phyloP scores from a whole-genome alignment of 2,797 vertebrate genomes.

The Rhinella marina region DNA sequence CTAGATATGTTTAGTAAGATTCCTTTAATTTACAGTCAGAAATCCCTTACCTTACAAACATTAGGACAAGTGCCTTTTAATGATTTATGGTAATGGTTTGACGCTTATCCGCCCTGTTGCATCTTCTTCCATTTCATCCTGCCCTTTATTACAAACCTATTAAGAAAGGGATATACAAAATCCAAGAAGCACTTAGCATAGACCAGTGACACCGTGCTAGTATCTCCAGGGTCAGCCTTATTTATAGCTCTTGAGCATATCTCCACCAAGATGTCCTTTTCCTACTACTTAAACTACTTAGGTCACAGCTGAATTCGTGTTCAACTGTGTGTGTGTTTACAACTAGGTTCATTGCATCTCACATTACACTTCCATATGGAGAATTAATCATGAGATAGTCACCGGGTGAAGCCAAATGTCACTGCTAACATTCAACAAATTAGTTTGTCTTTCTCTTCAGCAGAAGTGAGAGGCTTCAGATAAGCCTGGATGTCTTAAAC shows the following conservation, averaged over 20 bases:
- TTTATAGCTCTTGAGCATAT: slow-evolving; percentile 55
- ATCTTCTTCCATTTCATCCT: slow-evolving; percentile 38
- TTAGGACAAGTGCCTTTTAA: slow-evolving; percentile 44
- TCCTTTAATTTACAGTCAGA: slow-evolving; percentile 12
- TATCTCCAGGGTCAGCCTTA: slow-evolving; percentile 34
- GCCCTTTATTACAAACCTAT: slow-evolving; percentile 49
- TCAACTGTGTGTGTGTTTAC: slow-evolving; percentile 60
- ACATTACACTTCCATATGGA: slow-evolving; percentile 19
- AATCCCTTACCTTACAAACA: slow-evolving; percentile 5
- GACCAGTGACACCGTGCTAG: slow-evolving; percentile 47
- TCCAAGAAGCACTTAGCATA: slow-evolving; percentile 54
- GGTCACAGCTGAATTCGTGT: slow-evolving; percentile 28
- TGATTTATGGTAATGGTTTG: slow-evolving; percentile 58
- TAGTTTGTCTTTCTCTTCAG: slow-evolving; percentile 49
- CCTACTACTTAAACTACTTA: slow-evolving; percentile 1
- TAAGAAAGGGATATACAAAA: slow-evolving; percentile 56
- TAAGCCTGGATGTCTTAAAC: slow-evolving; percentile 63
- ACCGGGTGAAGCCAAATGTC: slow-evolving; percentile 56
- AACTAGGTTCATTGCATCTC: slow-evolving; percentile 35
- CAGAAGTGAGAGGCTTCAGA: slow-evolving; percentile 59
- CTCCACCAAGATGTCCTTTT: slow-evolving; percentile 46
- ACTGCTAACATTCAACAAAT: slow-evolving; percentile 57
- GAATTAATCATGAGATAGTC: slow-evolving; percentile 49
- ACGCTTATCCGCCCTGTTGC: background rate
- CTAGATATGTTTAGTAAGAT: background rate